Evolutionary conservation across 2,797 vertebrate genomes (phyloP).

Genomic region (Chelonia mydas): DNA sequence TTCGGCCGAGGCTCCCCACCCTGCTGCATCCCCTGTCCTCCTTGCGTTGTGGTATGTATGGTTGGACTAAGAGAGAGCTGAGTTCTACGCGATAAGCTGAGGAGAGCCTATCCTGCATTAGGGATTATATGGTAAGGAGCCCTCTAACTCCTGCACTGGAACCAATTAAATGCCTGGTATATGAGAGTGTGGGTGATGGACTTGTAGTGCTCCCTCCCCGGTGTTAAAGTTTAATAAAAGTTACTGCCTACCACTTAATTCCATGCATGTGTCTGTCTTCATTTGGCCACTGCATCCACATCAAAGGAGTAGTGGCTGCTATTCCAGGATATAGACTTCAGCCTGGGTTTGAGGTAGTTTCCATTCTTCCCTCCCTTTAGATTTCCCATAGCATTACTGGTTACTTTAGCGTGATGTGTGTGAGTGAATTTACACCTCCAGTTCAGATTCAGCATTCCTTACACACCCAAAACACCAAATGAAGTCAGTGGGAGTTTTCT

Average conservation of each 20-base stretch:
- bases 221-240: not conserved
- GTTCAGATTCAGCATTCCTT: not conserved
- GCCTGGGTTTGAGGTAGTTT: not conserved
- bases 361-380: not conserved
- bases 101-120: not conserved
- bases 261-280: not conserved
- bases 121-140: not conserved
- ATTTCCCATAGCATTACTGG: not conserved
- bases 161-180: not conserved
- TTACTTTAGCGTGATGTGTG: not conserved
- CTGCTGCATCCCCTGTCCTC: not conserved
- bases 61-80: not conserved
- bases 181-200: no score
- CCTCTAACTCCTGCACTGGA: no score
- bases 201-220: no score
- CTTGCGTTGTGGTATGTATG: not conserved
- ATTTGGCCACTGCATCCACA: not conserved
- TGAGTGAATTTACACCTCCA: fast-evolving
- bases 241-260: not conserved
- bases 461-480: not conserved
- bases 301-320: not conserved
- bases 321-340: not conserved
- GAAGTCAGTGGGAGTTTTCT: not conserved
- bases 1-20: not conserved
- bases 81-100: not conserved